Evolutionary conservation across 2,113 vertebrate genomes (phyloP).

Genomic region (Boleophthalmus pectinirostris): DNA sequence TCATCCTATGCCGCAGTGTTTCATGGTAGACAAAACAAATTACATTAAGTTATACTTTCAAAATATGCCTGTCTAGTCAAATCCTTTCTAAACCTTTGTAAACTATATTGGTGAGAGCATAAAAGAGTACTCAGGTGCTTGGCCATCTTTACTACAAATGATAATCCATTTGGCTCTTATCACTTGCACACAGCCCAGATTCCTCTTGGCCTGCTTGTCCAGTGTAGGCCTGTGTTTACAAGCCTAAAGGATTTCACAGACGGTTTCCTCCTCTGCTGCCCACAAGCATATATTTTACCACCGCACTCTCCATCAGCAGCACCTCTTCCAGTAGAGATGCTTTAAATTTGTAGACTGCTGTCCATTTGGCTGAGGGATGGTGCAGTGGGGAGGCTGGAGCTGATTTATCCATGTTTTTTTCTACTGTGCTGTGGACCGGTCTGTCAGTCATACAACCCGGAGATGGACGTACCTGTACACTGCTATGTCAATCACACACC

Average conservation of each 20-base stretch:
- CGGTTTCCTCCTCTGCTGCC: slow-evolving; percentile 14
- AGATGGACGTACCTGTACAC: not conserved
- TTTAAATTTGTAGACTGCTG: slow-evolving; percentile 56
- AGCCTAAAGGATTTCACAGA: slow-evolving; percentile 1
- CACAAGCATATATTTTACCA: slow-evolving; percentile 16
- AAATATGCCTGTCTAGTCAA: not conserved
- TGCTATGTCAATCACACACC: slow-evolving; percentile 44
- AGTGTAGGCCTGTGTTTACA: slow-evolving; percentile 9
- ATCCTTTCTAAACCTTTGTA: not conserved
- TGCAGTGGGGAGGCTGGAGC: slow-evolving; percentile 33
- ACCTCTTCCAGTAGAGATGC: slow-evolving; percentile 23
- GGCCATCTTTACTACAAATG: not conserved
- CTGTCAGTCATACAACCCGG: slow-evolving; percentile 52
- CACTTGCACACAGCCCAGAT: slow-evolving; percentile 1
- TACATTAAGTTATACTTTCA: too few species aligned
- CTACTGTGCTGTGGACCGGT: slow-evolving; percentile 41
- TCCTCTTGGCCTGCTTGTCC: not conserved
- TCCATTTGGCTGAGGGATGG: slow-evolving; percentile 63
- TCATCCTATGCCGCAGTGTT: not conserved
- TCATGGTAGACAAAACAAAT: too few species aligned
- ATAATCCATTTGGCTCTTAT: slow-evolving; percentile 3
- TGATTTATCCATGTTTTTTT: slow-evolving; percentile 67
- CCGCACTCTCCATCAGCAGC: slow-evolving; percentile 11
- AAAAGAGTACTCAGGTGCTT: not conserved
- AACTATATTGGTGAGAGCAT: not conserved